These are phyloP conservation scores for Mesocentrotus franciscanus DNA, from an alignment of 53 echinoderm and acorn worm genomes.

Conservation along the genomic window DNA sequence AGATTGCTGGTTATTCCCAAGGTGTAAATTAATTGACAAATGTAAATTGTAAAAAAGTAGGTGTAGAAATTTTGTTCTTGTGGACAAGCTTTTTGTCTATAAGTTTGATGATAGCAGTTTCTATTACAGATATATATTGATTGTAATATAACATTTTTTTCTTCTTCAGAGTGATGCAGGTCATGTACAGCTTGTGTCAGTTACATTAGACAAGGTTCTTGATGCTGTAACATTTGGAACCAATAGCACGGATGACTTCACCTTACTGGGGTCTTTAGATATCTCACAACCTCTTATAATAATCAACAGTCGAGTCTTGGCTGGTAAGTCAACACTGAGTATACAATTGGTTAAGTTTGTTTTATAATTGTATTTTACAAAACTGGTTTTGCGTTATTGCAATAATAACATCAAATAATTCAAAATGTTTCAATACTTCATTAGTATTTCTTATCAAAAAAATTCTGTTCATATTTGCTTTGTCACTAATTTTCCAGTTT, in stretches of 20 bases:
- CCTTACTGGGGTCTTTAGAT: constrained; percentile 32
- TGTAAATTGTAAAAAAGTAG: no score
- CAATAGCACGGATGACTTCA: constrained; percentile 25
- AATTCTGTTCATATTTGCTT: not conserved
- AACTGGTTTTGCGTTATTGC: no score
- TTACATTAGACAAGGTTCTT: not conserved
- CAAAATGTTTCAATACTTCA: no score
- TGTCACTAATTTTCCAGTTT: not conserved
- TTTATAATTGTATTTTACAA: no score
- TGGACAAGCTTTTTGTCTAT: no score
- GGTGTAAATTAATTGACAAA: no score
- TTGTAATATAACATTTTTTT: not conserved
- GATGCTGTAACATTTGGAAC: constrained; percentile 51
- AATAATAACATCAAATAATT: no score
- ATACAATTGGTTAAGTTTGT: no score
- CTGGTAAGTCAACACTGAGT: constrained; percentile 23
- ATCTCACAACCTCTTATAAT: constrained; percentile 26
- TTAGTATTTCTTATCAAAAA: not conserved
- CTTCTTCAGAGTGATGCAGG: constrained; percentile 53
- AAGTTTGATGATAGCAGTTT: no score
- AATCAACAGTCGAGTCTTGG: constrained; percentile 20
- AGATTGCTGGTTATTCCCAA: no score
- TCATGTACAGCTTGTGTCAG: constrained; percentile 38
- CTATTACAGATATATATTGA: no score
- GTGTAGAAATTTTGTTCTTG: no score